These are phyloP conservation scores for Chironomus tentans DNA, from an alignment of 2,888 invertebrate genomes.

Conservation along the genomic window DNA sequence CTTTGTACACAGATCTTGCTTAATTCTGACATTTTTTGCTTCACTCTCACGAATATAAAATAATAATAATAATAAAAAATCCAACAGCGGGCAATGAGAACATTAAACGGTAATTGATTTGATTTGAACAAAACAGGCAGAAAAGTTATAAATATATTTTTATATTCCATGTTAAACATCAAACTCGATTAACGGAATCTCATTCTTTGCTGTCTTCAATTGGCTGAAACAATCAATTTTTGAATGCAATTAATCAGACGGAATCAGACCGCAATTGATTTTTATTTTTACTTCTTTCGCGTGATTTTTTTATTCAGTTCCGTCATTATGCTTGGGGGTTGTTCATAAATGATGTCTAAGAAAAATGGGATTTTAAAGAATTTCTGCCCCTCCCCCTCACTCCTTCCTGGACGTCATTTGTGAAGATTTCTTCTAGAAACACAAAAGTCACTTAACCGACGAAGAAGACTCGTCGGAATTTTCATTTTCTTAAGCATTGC, in stretches of 20 bases:
- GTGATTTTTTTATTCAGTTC: too few species aligned
- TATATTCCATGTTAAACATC: background rate
- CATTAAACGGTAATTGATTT: conserved; percentile 8
- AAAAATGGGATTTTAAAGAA: too few species aligned
- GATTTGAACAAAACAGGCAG: conserved; percentile 1
- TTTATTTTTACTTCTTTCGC: background rate
- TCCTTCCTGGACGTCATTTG: too few species aligned
- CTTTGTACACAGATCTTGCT: background rate
- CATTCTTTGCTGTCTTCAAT: background rate
- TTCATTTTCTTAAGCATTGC: too few species aligned
- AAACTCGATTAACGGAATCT: conserved; percentile 12
- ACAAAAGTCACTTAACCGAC: too few species aligned
- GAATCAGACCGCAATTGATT: conserved; percentile 16
- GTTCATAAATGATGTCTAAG: too few species aligned
- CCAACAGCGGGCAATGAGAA: background rate
- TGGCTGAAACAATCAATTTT: conserved; percentile 17
- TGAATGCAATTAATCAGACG: conserved; percentile 8
- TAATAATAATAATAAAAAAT: background rate
- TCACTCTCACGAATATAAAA: background rate
- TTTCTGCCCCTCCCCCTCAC: too few species aligned
- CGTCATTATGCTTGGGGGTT: too few species aligned
- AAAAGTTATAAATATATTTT: background rate
- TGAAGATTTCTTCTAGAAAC: too few species aligned
- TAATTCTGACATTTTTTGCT: background rate
- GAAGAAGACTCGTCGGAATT: too few species aligned